Conservation (phyloP, 2,797 vertebrate genomes). For the Acrossocheilus fasciatus region DNA sequence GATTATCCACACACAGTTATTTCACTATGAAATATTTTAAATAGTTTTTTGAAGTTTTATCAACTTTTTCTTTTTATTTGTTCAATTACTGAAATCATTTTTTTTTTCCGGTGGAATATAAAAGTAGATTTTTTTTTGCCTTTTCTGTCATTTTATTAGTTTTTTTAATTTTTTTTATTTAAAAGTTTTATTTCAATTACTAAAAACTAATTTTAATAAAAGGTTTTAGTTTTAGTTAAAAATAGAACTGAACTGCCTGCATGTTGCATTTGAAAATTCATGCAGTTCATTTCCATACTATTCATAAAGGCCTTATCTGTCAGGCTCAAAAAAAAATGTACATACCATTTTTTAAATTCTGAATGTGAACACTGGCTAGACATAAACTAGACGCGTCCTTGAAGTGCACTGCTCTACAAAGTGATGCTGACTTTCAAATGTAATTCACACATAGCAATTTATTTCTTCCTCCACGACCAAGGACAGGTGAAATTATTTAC, state of each 20-base stretch:
- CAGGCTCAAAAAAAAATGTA: not conserved
- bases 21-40: no score
- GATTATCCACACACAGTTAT: not conserved
- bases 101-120: not conserved
- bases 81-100: not conserved
- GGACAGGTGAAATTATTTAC: conserved; percentile 7
- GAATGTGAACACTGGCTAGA: not conserved
- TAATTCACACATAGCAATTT: not conserved
- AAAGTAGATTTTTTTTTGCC: not conserved
- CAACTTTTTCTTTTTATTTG: no score
- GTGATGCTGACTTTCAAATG: conserved; percentile 7
- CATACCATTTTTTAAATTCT: not conserved
- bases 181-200: not conserved
- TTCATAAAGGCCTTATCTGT: not conserved
- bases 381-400: not conserved
- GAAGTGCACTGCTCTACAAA: not conserved
- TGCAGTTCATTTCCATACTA: not conserved
- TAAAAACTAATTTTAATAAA: not conserved
- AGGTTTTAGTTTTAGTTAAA: no score
- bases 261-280: not conserved
- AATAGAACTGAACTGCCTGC: not conserved
- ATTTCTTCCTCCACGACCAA: conserved; percentile 23
- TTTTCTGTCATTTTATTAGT: not conserved
- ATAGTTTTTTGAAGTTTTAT: no score
- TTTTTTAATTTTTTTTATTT: no score